A percentile compares a stretch with the other conserved stretches of the same genome.
These are phyloP conservation scores for Prunella fulvescens DNA, from an alignment of 2,113 vertebrate species.

Conservation along the genomic window DNA sequence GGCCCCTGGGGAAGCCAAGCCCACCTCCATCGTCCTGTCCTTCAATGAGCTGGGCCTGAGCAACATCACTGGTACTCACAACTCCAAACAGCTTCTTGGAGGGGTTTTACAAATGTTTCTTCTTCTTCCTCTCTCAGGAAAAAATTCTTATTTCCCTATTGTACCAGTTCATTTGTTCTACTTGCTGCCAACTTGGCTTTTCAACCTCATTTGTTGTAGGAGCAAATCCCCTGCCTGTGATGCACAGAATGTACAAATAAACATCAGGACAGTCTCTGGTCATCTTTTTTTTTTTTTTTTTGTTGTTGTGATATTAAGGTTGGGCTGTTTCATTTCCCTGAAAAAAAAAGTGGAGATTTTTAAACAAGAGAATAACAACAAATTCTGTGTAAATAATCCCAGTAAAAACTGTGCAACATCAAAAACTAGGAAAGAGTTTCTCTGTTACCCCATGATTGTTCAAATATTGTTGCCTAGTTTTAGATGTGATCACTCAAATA, in stretches of 20 bases:
- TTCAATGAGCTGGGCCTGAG: conserved; percentile 84
- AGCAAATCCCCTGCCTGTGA: not conserved
- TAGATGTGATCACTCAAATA: not conserved
- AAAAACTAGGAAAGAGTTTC: not conserved
- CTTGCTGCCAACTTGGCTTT: not conserved
- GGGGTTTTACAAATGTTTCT: not conserved
- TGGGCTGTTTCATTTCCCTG: not conserved
- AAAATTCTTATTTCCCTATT: not conserved
- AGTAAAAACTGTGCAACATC: not conserved
- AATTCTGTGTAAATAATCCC: not conserved
- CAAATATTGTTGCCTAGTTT: not conserved
- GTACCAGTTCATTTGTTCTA: not conserved
- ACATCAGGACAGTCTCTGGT: not conserved
- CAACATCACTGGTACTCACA: conserved; percentile 83
- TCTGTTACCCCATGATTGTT: not conserved
- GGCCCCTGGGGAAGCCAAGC: conserved; percentile 81
- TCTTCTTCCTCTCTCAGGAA: not conserved
- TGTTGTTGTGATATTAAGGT: not conserved
- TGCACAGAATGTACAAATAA: not conserved
- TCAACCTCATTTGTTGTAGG: not conserved
- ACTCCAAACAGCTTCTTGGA: not conserved
- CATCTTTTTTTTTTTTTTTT: not conserved
- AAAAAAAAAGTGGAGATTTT: not conserved
- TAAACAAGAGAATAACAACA: not conserved
- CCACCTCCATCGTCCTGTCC: conserved; percentile 84